Evolutionary conservation across 92 coral and sea anemone species (phyloP), one percentile per base, ranked within the genome.

Genomic region (Palythoa caribaeorum): DNA sequence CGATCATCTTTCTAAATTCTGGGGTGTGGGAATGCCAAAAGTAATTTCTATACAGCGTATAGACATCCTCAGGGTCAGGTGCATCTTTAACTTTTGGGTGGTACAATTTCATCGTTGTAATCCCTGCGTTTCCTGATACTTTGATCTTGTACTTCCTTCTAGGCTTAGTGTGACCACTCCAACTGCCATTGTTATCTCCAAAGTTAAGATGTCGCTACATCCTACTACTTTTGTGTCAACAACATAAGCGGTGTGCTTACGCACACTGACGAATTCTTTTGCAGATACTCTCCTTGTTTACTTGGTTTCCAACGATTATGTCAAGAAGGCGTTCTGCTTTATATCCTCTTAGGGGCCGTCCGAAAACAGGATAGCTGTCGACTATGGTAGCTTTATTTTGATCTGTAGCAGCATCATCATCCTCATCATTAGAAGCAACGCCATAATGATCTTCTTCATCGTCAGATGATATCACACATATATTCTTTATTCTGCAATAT

Each of bases 151-250:
- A 91, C 68, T 83, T 88, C 38, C 89, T 73, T 38, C 91, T 78
- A 17, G 94, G 93, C 84, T 91, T 91, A 81, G 55, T 73, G 85
- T 91, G 94, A 8, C 88, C 88, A 19, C 75, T 66, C 94, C 94
- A 91, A 79, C 94, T 91, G 35, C 94, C 89, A 62, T 91, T 91
- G 69, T 91, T 89, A 57, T 91, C 91, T 8, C 94, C 89, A 50
- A 76, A 87, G 38, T 38, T 71, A 87, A 62, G 44, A 87, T 87
- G 59, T 87, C 55, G 69, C 69, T 62, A 63, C 76, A 40, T 79
- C 84, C 40, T 3, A 87, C 57, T 70, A 62, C 73, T 17, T 76
- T 72, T 7, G 14, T 38, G 89, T 87, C 89, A 38, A 87, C 89
- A 87, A 87, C 59, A 35, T 83, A 88, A 28, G 84, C 69, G 20